phyloP scores from a whole-genome alignment of 2,888 invertebrate species.

The Pammene aurita region DNA sequence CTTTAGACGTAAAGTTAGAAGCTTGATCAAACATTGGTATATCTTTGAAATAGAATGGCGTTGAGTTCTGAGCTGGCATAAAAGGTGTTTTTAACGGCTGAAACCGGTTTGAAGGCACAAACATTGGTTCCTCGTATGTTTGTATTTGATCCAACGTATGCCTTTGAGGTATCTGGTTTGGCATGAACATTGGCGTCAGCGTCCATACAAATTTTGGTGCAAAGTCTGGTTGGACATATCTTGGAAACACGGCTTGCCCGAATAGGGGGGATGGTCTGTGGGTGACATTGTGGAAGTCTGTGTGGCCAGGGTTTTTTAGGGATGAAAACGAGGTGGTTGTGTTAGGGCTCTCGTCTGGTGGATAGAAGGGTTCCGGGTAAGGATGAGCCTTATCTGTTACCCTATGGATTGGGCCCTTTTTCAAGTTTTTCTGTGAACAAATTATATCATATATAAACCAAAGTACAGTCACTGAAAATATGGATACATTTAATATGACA shows the following conservation, averaged over 20 bases:
- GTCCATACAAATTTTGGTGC: constrained; percentile 50
- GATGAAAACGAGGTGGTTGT: constrained; percentile 14
- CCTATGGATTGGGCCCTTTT: constrained; percentile 44
- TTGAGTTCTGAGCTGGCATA: background rate
- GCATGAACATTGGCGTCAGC: constrained; percentile 42
- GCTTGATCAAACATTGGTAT: constrained; percentile 12
- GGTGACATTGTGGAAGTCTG: constrained; percentile 27
- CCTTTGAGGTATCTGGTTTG: background rate
- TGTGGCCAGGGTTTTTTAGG: background rate
- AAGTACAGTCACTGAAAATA: too few species aligned
- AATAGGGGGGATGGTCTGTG: constrained; percentile 45
- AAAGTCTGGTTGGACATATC: constrained; percentile 44
- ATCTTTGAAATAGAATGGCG: background rate
- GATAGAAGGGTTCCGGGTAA: constrained; percentile 56
- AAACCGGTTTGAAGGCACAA: constrained; percentile 48
- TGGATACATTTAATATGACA: too few species aligned
- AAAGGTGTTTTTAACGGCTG: constrained; percentile 40
- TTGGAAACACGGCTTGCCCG: constrained; percentile 53
- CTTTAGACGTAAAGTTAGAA: background rate
- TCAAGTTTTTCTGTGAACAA: constrained; percentile 48
- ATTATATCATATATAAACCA: too few species aligned
- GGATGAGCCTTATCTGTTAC: constrained; percentile 48
- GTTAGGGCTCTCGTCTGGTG: constrained; percentile 46
- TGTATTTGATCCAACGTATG: constrained; percentile 18
- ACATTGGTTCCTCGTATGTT: constrained; percentile 30